Evolutionary conservation across 2,888 invertebrate genomes (phyloP).

Genomic region (Penaeus monodon): DNA sequence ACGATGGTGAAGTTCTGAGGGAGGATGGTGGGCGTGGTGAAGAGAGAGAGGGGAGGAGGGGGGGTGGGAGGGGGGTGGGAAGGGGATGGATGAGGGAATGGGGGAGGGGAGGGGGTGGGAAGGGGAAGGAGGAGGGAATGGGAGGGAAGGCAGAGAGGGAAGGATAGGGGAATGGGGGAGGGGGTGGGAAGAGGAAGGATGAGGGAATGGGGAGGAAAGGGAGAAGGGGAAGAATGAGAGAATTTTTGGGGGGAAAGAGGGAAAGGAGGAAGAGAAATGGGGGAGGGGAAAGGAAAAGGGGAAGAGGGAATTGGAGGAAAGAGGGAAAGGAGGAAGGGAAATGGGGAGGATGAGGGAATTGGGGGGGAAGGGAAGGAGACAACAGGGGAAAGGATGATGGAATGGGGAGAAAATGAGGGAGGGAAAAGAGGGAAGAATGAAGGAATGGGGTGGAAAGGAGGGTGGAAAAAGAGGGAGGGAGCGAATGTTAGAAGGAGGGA

Average conservation of each 20-base stretch:
- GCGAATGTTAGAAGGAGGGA: too few relatives aligned
- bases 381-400: neutral
- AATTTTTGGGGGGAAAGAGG: neutral
- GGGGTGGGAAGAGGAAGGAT: neutral
- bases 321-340: conserved; percentile 54
- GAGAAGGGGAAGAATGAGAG: too few relatives aligned
- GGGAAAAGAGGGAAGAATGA: neutral
- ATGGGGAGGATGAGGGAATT: conserved; percentile 19
- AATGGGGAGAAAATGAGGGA: neutral
- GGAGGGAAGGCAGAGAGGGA: neutral
- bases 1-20: conserved; percentile 56
- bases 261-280: neutral
- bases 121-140: neutral
- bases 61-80: neutral
- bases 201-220: too few relatives aligned
- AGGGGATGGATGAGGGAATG: neutral
- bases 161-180: neutral
- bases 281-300: conserved; percentile 3
- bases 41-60: too few relatives aligned
- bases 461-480: too few relatives aligned
- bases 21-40: neutral
- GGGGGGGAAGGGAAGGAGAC: neutral
- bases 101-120: neutral
- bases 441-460: too few relatives aligned
- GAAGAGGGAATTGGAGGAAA: conserved; percentile 30